Evolutionary conservation across 2,888 invertebrate species (phyloP).

Genomic region (Diaperis boleti): DNA sequence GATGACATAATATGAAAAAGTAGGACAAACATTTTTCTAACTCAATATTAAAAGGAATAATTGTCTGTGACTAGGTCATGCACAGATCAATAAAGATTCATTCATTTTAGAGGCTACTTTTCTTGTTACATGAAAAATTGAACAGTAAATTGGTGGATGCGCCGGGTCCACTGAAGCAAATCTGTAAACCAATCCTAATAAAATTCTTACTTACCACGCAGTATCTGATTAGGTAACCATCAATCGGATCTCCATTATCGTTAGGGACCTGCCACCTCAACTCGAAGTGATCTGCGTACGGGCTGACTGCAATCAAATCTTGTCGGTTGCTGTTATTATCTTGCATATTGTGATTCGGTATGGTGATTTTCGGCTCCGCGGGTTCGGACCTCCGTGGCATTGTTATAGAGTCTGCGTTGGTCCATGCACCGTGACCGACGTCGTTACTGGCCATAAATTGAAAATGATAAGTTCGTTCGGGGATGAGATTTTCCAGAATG

Average conservation of each 20-base stretch:
- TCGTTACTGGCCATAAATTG: constrained; percentile 88
- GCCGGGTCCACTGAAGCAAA: no score
- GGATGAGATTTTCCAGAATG: constrained; percentile 82
- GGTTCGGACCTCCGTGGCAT: constrained; percentile 86
- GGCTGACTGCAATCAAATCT: constrained; percentile 70
- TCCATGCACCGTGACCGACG: constrained; percentile 84
- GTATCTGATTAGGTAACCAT: constrained; percentile 83
- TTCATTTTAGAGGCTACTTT: no score
- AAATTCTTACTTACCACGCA: constrained; percentile 81
- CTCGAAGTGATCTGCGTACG: constrained; percentile 83
- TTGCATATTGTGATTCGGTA: constrained; percentile 60
- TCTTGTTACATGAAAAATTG: no score
- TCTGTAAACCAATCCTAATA: no score
- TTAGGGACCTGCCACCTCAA: constrained; percentile 87
- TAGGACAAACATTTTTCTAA: no score
- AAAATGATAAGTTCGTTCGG: constrained; percentile 83
- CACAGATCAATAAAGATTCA: no score
- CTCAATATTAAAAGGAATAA: no score
- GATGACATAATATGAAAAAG: no score
- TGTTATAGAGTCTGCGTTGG: constrained; percentile 65
- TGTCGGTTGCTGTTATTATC: constrained; percentile 66
- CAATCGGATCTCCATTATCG: constrained; percentile 91
- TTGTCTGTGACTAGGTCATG: no score
- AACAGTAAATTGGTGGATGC: no score
- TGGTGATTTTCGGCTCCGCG: constrained; percentile 76